Conservation (phyloP, 2,113 vertebrate genomes). For the Anolis sagrei region DNA sequence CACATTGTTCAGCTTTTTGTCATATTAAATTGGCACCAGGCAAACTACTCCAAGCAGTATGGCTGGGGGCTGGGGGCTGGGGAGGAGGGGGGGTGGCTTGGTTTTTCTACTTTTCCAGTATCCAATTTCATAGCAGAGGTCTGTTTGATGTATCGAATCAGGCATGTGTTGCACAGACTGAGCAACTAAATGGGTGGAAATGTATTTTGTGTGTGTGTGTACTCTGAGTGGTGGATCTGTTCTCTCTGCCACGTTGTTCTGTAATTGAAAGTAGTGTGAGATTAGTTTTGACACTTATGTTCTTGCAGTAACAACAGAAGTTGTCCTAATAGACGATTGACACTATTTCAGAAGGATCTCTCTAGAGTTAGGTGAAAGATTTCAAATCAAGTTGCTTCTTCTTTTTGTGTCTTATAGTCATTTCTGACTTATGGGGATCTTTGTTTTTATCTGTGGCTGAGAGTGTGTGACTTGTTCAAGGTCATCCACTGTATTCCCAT, state of each 20-base stretch:
- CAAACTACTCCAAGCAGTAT: conserved; percentile 52
- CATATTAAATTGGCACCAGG: conserved; percentile 59
- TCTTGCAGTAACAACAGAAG: conserved; percentile 58
- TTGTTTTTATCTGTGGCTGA: no score
- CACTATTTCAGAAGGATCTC: not conserved
- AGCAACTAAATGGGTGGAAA: not conserved
- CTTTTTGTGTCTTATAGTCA: no score
- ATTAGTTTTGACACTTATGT: conserved; percentile 32
- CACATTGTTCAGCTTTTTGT: conserved; percentile 54
- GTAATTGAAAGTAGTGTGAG: conserved; percentile 59
- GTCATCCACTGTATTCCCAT: no score
- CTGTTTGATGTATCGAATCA: conserved; percentile 40
- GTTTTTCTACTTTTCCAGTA: conserved; percentile 31
- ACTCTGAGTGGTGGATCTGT: conserved; percentile 8
- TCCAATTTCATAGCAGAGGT: conserved; percentile 34
- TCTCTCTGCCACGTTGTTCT: conserved; percentile 61
- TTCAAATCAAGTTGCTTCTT: no score
- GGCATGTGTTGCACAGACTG: conserved; percentile 43
- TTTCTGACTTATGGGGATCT: no score
- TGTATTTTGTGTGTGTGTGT: not conserved
- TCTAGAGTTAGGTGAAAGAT: no score
- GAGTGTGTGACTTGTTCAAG: no score
- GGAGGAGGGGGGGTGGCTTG: conserved; percentile 38
- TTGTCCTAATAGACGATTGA: conserved; percentile 44
- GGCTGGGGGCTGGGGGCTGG: conserved; percentile 29